Evolutionary conservation across 2,797 vertebrate species (phyloP).

Genomic region (Cossypha heuglini): DNA sequence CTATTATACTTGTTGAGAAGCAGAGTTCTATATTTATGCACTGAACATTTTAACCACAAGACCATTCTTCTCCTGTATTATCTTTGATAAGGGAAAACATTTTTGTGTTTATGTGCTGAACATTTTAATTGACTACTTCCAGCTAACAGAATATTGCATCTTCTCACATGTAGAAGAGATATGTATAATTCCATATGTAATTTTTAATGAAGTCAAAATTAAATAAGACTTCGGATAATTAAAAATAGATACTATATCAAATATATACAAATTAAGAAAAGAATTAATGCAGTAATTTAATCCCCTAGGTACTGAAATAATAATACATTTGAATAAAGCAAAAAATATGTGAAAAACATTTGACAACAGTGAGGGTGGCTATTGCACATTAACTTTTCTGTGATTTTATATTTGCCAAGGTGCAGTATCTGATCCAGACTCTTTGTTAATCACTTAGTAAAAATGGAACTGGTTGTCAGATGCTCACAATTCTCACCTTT

Average conservation of each 20-base stretch:
- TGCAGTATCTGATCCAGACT: not conserved
- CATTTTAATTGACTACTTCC: constrained; percentile 61
- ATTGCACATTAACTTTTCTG: not conserved
- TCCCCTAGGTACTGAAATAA: constrained; percentile 9
- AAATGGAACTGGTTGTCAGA: not conserved
- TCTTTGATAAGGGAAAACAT: constrained; percentile 44
- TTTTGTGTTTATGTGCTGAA: constrained; percentile 33
- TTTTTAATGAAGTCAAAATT: constrained; percentile 64
- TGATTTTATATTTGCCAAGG: not conserved
- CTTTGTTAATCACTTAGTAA: not conserved
- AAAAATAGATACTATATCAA: constrained; percentile 61
- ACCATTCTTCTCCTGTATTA: constrained; percentile 9
- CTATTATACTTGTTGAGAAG: not conserved
- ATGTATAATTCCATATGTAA: constrained; percentile 24
- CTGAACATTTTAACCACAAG: constrained; percentile 27
- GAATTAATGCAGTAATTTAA: constrained; percentile 30
- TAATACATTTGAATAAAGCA: not conserved
- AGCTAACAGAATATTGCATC: constrained; percentile 39
- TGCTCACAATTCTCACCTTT: not conserved
- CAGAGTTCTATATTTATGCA: constrained; percentile 26
- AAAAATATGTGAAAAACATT: not conserved
- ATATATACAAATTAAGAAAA: constrained; percentile 43
- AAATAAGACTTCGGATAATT: constrained; percentile 60
- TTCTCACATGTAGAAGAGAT: not conserved
- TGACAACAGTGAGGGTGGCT: not conserved